Base-by-base conservation (phyloP, 2,797 vertebrate species). In the Malacoctenus gilli region DNA sequence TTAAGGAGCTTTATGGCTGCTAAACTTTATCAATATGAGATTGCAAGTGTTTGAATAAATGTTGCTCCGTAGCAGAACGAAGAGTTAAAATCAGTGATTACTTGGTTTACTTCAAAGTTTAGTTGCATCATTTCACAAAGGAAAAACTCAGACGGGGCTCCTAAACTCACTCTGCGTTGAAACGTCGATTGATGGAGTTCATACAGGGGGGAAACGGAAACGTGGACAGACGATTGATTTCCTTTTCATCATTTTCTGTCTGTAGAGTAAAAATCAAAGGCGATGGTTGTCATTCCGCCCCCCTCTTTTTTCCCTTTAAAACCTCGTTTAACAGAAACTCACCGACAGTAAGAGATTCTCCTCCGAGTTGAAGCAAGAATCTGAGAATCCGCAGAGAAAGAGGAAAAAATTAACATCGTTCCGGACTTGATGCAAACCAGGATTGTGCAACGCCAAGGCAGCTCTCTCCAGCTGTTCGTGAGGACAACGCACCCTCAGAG, bases 181-280 rank as follows among this genome's bases (percentile, higher is more conserved):
- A 88, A 32, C 96, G 81, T 1, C 95, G 91, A 59, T 95, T 91
- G 74, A 98, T 96, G 82, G 96, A 98, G 81, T 95, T 94, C 0
- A 90, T 75, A 15, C 95, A 95, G 1, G 95, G 96, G 1, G 95
- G 95, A 58, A 97, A 98, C 4, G 96, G 93, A 57, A 97, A 95
- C 1, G 92, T 97, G 43, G 95, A 98, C 15, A 98, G 94, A 0
- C 95, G 91, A 68, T 98, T 97, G 80, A 97, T 95, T 52, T 96
- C 95, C 85, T 94, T 97, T 78, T 95, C 95, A 0, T 82, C 91
- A 59, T 94, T 91, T 0, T 90, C 87, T 48, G 87, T 79, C 84
- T 90, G 69, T n/a, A 52, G 46, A 41, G 36, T 9, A 20, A 11
- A 55, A 1, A 39, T 4, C 13, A 53, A 37, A 63, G 0, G 40